These are phyloP conservation scores for Kobus ellipsiprymnus DNA, from an alignment of 2,113 vertebrate species.

Conservation along the genomic window DNA sequence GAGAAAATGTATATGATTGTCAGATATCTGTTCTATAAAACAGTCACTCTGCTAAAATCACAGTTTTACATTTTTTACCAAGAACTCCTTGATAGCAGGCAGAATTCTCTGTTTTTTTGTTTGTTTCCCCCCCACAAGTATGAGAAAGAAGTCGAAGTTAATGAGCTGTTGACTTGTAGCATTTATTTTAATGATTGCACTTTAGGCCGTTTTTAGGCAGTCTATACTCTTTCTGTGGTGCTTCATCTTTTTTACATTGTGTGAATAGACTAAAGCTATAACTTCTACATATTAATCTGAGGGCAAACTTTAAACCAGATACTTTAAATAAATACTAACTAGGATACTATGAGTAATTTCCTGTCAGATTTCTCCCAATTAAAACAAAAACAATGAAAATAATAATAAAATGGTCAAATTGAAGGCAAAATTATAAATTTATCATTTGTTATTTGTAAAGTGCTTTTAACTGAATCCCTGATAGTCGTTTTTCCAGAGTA, in stretches of 20 bases:
- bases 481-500: not conserved
- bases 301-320: constrained; percentile 16
- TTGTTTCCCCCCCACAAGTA: not conserved
- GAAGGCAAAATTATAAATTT: constrained; percentile 14
- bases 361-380: not conserved
- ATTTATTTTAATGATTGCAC: not conserved
- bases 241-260: not conserved
- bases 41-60: not conserved
- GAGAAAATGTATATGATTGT: not conserved
- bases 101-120: not conserved
- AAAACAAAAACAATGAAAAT: not conserved
- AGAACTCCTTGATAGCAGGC: not conserved
- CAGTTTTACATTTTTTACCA: not conserved
- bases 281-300: not conserved
- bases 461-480: not conserved
- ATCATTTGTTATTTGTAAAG: not conserved
- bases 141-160: not conserved
- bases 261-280: not conserved
- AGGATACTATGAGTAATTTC: constrained; percentile 5
- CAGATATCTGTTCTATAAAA: not conserved
- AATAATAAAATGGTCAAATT: not conserved
- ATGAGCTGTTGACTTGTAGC: not conserved
- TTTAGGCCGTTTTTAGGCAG: not conserved
- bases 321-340: not conserved
- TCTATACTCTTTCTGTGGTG: not conserved